These are phyloP conservation scores for Turritopsis dohrnii DNA, from an alignment of 30 jellyfish, hydroid and myxozoan genomes.

Conservation along the genomic window DNA sequence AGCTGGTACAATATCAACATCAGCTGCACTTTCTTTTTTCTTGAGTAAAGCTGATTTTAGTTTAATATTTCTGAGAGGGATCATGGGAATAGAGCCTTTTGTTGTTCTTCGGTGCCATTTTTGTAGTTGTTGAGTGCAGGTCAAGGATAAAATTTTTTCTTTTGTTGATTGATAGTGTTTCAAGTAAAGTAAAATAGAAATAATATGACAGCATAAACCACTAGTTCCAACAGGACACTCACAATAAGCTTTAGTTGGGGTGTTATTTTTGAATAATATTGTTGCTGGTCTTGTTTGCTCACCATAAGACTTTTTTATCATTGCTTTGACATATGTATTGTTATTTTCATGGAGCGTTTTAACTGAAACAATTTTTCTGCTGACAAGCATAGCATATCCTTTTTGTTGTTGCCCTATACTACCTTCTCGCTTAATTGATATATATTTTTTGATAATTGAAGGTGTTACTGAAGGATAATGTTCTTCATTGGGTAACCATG, in stretches of 20 bases:
- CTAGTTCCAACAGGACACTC: slow-evolving; percentile 43
- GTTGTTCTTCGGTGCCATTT: slow-evolving; percentile 33
- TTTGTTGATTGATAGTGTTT: slow-evolving; percentile 20
- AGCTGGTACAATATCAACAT: slow-evolving; percentile 3
- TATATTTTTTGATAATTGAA: slow-evolving; percentile 1
- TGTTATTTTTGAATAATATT: slow-evolving; percentile 12
- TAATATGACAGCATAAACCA: neutral
- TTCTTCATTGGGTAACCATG: neutral
- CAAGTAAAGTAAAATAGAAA: neutral
- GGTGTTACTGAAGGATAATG: neutral
- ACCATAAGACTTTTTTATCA: slow-evolving; percentile 30
- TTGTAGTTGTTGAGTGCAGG: slow-evolving; percentile 25
- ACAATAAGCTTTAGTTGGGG: slow-evolving; percentile 30
- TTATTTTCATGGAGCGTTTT: slow-evolving; percentile 14
- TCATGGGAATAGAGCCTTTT: slow-evolving; percentile 38
- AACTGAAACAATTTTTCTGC: slow-evolving; percentile 32
- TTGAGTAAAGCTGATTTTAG: slow-evolving; percentile 17
- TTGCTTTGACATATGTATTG: slow-evolving; percentile 23
- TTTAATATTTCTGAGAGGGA: slow-evolving; percentile 32
- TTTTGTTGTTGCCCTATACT: slow-evolving; percentile 28
- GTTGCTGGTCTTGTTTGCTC: slow-evolving; percentile 14
- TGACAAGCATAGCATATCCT: slow-evolving; percentile 20
- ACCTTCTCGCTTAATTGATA: slow-evolving; percentile 27
- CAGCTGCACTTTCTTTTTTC: neutral
- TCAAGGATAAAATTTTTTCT: slow-evolving; percentile 19